Conservation (phyloP, 2,888 invertebrate species). For the Gisinianus flammeolus region DNA sequence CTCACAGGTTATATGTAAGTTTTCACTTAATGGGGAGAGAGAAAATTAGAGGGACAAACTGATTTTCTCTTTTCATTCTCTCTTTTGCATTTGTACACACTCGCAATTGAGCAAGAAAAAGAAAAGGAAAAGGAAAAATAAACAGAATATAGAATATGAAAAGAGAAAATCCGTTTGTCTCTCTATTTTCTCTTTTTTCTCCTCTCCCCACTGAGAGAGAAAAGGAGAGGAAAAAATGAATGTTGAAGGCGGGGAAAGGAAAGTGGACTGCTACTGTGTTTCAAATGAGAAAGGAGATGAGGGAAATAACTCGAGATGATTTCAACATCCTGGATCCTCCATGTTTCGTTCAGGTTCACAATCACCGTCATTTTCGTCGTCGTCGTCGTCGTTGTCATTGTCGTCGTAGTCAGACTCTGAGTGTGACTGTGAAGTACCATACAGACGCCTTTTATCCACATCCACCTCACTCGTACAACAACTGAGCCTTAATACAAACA, state of each 20-base stretch:
- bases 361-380: neutral
- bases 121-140: neutral
- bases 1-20: neutral
- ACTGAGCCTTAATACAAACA: too few relatives aligned
- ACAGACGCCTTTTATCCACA: neutral
- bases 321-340: constrained; percentile 3
- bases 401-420: neutral
- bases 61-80: neutral
- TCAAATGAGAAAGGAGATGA: constrained; percentile 1
- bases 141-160: neutral
- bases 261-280: neutral
- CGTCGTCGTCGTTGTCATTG: neutral
- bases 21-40: neutral
- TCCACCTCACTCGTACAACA: too few relatives aligned
- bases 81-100: neutral
- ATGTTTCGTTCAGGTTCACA: neutral
- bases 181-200: too few relatives aligned
- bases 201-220: neutral
- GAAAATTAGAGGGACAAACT: neutral
- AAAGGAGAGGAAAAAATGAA: neutral
- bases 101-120: neutral
- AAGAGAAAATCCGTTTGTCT: neutral
- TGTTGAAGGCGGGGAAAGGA: neutral
- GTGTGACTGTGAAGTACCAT: neutral
- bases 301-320: constrained; percentile 11